Base-by-base conservation (phyloP, 2,113 vertebrate genomes). In the Phocoena sinus region DNA sequence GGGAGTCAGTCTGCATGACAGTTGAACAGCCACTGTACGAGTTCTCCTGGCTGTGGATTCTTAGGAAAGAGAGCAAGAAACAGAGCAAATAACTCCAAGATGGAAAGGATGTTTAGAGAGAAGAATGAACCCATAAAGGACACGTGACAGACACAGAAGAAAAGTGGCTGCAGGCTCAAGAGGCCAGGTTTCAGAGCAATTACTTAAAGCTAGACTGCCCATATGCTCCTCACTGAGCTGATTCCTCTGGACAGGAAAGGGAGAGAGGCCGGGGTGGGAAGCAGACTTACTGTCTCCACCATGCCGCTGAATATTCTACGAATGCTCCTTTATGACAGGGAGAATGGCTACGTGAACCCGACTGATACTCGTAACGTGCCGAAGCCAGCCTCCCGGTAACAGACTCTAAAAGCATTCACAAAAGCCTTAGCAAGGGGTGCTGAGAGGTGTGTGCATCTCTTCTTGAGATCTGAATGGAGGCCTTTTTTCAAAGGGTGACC, bases 391-490 rank as follows among this genome's bases (percentile, higher is more conserved):
- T 97, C 89, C 85, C 71, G 0, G 31, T 95, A 94, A 97, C n/a
- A 79, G 88, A 85, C 85, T 86, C 90, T 96, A 74, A 96, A 95
- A 91, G 91, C 96, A 67, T 76, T 96, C 95, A 98, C 97, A 94
- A 94, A 97, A 96, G 87, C 92, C 80, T 47, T 33, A n/a, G 74
- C 65, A 44, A 95, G 84, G 81, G n/a, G 62, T 70, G 14, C 6
- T 0, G 28, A 77, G 53, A 74, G 74, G 94, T 67, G 73, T 82
- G 77, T 20, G 47, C 25, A 23, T 13, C 68, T 73, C 86, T 94
- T 93, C 63, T 53, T 85, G 73, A 79, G 71, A 96, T 92, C 50
- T 91, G 94, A 95, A 90, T 83, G 76, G 76, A 89, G 65, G 90
- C 8, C 44, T 74, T 33, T 56, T 2, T 77, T 8, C 15, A 38